Conservation (phyloP, 1,140 invertebrate species). For the Scaptodrosophila lebanonensis region DNA sequence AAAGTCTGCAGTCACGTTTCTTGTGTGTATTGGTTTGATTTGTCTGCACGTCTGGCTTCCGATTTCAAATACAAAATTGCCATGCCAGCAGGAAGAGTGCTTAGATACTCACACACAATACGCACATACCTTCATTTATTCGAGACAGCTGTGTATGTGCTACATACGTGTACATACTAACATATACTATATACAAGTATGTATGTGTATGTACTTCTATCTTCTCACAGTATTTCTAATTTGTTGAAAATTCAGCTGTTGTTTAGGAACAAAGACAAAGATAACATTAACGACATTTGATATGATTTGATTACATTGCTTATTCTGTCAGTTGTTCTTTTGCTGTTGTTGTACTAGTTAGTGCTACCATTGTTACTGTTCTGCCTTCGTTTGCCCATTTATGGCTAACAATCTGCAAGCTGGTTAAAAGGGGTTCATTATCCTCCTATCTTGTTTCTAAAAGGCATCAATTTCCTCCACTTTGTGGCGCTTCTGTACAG, state of each 20-base stretch:
- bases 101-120: not conserved
- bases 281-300: slow-evolving; percentile 24
- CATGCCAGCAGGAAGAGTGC: slow-evolving; percentile 10
- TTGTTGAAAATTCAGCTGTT: slow-evolving; percentile 8
- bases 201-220: not conserved
- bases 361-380: not conserved
- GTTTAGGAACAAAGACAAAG: slow-evolving; percentile 1
- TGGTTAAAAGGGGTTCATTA: too few relatives aligned
- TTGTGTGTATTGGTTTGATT: slow-evolving; percentile 29
- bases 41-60: slow-evolving; percentile 27
- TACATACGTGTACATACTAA: not conserved
- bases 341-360: not conserved
- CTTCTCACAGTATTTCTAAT: slow-evolving; percentile 16
- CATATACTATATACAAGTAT: not conserved
- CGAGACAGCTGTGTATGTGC: too few relatives aligned
- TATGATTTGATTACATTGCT: slow-evolving; percentile 42
- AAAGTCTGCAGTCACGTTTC: slow-evolving; percentile 17
- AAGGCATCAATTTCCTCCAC: too few relatives aligned
- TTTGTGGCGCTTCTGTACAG: too few relatives aligned
- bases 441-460: too few relatives aligned
- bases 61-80: slow-evolving; percentile 20
- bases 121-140: not conserved
- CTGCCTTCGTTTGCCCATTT: not conserved
- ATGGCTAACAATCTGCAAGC: too few relatives aligned
- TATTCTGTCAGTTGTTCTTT: slow-evolving; percentile 12